Conservation (phyloP, 2,113 vertebrate species). For the Nesoenas mayeri region DNA sequence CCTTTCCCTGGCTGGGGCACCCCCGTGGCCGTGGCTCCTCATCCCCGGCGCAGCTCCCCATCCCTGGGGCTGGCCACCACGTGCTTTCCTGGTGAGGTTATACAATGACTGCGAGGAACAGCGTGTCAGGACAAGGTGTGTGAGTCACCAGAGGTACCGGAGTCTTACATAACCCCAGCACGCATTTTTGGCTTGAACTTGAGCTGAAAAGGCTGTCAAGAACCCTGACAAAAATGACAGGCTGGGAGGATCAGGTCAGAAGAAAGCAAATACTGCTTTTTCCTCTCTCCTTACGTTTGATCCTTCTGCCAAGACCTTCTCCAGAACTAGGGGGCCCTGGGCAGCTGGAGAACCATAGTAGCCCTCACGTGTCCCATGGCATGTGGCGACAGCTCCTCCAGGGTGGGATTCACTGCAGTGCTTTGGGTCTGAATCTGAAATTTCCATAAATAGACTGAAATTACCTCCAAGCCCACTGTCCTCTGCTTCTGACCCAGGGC, state of each 20-base stretch:
- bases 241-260: not conserved
- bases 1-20: not conserved
- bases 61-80: not conserved
- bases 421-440: not conserved
- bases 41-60: not conserved
- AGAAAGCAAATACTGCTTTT: not conserved
- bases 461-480: not conserved
- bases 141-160: slow-evolving; percentile 50
- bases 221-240: slow-evolving; percentile 21
- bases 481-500: not conserved
- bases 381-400: not conserved
- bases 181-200: slow-evolving; percentile 22
- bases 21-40: not conserved
- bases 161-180: slow-evolving; percentile 43
- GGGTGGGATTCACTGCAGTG: not conserved
- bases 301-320: not conserved
- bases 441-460: not conserved
- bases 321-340: not conserved
- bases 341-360: not conserved
- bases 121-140: not conserved
- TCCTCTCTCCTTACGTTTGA: accelerated
- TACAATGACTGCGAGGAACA: not conserved
- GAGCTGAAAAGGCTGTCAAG: slow-evolving; percentile 43
- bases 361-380: not conserved
- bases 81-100: not conserved